phyloP scores from a whole-genome alignment of 2,888 invertebrate species.

The Spilarctia lutea region DNA sequence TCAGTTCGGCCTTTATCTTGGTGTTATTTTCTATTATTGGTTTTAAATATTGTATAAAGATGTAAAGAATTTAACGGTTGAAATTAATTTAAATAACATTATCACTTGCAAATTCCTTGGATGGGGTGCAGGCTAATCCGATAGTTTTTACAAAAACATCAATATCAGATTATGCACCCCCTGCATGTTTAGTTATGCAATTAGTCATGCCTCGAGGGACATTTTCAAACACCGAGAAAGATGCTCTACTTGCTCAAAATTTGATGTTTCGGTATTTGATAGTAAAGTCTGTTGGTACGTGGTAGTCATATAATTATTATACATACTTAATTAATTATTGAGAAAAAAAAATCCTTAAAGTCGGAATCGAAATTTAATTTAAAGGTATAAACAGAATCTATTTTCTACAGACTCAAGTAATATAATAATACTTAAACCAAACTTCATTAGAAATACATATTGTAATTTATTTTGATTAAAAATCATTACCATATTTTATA shows the following conservation, averaged over 20 bases:
- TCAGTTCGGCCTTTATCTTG: neutral
- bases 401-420: neutral
- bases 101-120: constrained; percentile 48
- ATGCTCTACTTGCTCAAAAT: constrained; percentile 50
- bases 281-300: neutral
- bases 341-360: neutral
- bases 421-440: neutral
- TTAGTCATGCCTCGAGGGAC: constrained; percentile 76
- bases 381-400: neutral
- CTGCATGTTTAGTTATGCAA: constrained; percentile 83
- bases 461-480: neutral
- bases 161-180: constrained; percentile 83
- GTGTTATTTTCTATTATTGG: neutral
- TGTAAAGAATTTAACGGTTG: constrained; percentile 25
- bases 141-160: constrained; percentile 86
- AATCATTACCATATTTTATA: neutral
- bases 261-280: neutral
- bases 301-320: neutral
- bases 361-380: neutral
- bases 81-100: constrained; percentile 47
- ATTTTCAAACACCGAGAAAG: constrained; percentile 43
- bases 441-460: neutral
- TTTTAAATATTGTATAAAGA: constrained; percentile 1
- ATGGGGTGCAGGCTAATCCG: constrained; percentile 70
- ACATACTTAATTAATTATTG: neutral